phyloP scores from a whole-genome alignment of 2,113 vertebrate species.

The Carlito syrichta region DNA sequence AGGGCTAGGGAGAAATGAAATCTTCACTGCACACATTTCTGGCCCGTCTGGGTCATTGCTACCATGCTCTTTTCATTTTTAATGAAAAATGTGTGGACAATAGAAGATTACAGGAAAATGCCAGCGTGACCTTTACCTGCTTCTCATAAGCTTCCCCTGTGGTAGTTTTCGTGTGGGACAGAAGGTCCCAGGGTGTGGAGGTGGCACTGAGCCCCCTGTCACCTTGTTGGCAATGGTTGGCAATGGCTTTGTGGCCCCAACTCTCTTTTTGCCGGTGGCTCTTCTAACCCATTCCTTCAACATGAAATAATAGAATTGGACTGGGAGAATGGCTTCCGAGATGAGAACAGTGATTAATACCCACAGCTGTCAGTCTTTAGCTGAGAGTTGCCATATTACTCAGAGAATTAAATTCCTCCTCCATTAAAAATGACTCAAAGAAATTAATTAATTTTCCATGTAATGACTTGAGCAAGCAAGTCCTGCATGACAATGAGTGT shows the following conservation, averaged over 20 bases:
- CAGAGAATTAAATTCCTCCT: conserved; percentile 54
- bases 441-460: conserved; percentile 49
- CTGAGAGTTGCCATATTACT: conserved; percentile 40
- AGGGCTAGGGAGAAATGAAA: neutral
- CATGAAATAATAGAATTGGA: neutral
- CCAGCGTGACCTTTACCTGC: neutral
- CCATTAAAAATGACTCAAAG: conserved; percentile 50
- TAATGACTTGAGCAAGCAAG: conserved; percentile 16
- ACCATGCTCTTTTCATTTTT: neutral
- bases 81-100: neutral
- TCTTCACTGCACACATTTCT: neutral
- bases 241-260: neutral
- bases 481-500: conserved; percentile 36
- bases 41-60: neutral
- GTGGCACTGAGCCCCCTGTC: fast-evolving
- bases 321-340: neutral
- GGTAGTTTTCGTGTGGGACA: neutral
- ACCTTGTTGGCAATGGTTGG: no score
- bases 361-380: neutral
- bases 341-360: neutral
- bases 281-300: neutral
- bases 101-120: neutral
- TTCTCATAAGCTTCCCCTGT: neutral
- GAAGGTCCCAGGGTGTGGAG: neutral
- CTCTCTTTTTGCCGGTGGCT: neutral